phyloP scores from a whole-genome alignment of 2,888 invertebrate species.

The Drosophila rellima region DNA sequence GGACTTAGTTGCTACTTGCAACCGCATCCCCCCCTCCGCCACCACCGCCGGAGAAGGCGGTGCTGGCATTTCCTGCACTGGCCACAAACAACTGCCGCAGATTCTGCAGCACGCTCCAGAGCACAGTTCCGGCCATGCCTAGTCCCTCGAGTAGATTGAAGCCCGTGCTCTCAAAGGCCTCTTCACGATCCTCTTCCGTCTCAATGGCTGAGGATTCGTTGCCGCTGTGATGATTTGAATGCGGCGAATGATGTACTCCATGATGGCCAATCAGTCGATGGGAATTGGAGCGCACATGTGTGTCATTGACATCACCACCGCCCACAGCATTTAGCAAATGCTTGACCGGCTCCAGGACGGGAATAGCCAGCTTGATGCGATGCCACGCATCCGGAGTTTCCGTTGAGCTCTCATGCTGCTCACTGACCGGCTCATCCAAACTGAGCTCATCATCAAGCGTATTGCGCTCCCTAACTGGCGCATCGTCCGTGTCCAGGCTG shows the following conservation, averaged over 20 bases:
- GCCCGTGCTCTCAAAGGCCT: constrained; percentile 79
- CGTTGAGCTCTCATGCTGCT: constrained; percentile 72
- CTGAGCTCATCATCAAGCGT: constrained; percentile 68
- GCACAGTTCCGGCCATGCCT: constrained; percentile 76
- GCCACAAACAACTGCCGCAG: constrained; percentile 82
- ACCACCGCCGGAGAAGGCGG: constrained; percentile 74
- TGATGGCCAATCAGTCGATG: constrained; percentile 73
- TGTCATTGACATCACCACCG: constrained; percentile 78
- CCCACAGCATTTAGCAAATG: constrained; percentile 83
- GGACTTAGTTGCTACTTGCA: constrained; percentile 21
- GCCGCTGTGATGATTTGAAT: constrained; percentile 39
- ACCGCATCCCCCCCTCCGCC: constrained; percentile 28
- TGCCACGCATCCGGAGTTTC: constrained; percentile 60
- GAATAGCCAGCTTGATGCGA: constrained; percentile 80
- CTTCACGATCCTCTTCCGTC: constrained; percentile 83
- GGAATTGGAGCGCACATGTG: constrained; percentile 65
- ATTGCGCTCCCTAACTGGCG: constrained; percentile 56
- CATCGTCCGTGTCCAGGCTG: constrained; percentile 71
- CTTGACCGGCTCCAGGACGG: constrained; percentile 82
- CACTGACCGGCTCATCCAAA: constrained; percentile 49
- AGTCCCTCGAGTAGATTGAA: constrained; percentile 82
- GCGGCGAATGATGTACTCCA: constrained; percentile 57
- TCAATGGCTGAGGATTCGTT: constrained; percentile 80
- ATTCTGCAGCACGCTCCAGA: constrained; percentile 81
- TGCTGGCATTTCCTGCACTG: constrained; percentile 80